Evolutionary conservation across 2,113 vertebrate species (phyloP).

Genomic region (Hiodon alosoides): DNA sequence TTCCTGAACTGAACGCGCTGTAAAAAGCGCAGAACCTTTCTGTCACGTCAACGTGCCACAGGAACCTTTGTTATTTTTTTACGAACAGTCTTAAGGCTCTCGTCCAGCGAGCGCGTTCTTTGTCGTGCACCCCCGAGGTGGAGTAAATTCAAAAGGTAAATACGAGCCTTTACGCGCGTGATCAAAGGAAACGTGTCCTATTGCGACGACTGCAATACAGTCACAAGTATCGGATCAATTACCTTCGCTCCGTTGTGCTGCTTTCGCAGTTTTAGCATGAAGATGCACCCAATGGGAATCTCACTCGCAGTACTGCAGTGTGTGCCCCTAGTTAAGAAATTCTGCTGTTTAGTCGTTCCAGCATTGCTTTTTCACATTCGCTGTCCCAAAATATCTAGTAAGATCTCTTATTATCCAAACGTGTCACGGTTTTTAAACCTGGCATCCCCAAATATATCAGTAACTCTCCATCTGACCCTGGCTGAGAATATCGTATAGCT

Average conservation of each 20-base stretch:
- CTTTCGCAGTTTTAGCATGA: not conserved
- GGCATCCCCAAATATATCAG: conserved; percentile 6
- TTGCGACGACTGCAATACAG: too few species aligned
- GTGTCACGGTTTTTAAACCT: not conserved
- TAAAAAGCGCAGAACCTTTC: not conserved
- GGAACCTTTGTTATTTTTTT: not conserved
- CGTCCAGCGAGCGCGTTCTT: not conserved
- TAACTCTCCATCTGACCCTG: not conserved
- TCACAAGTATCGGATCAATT: not conserved
- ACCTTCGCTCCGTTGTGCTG: not conserved
- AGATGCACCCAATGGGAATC: not conserved
- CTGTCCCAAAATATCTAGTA: too few species aligned
- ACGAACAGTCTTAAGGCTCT: not conserved
- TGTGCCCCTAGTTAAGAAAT: not conserved
- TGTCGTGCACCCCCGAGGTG: too few species aligned
- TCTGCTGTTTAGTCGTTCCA: too few species aligned
- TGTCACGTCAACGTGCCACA: not conserved
- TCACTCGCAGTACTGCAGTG: not conserved
- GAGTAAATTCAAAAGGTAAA: not conserved
- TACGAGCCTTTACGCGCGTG: not conserved
- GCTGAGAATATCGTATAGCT: not conserved
- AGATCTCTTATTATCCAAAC: too few species aligned
- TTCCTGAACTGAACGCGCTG: not conserved
- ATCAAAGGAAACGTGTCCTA: too few species aligned
- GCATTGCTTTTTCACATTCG: too few species aligned